Conservation (phyloP, 2,797 vertebrate species). For the Gymnoscopelus microlampas region DNA sequence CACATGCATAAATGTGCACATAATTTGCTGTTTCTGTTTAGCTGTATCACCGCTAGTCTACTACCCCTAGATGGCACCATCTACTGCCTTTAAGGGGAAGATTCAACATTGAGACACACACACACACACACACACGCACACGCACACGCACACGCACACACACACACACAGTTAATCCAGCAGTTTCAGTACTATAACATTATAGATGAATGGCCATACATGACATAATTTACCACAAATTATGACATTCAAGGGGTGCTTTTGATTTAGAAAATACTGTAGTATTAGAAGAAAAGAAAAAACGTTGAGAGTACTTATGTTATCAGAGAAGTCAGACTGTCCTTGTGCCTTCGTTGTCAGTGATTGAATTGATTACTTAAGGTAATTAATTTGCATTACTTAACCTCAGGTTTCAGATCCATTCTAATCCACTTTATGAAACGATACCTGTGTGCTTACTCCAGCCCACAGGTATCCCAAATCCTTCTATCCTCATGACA, state of each 20-base stretch:
- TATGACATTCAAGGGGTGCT: not conserved
- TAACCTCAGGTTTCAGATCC: slow-evolving; percentile 64
- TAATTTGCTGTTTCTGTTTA: not conserved
- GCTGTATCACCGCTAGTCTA: not conserved
- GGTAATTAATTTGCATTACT: slow-evolving; percentile 19
- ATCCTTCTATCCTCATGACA: slow-evolving; percentile 13
- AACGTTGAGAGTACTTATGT: too few relatives aligned
- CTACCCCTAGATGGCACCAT: slow-evolving; percentile 66
- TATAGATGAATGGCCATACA: too few relatives aligned
- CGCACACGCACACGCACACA: too few relatives aligned
- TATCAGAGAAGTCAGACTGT: not conserved
- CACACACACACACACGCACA: too few relatives aligned
- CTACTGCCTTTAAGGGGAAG: slow-evolving; percentile 17
- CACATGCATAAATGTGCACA: too few relatives aligned
- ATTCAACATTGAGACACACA: too few relatives aligned
- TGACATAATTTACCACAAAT: slow-evolving; percentile 27
- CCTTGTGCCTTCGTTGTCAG: not conserved
- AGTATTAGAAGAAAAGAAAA: too few relatives aligned
- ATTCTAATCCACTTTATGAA: slow-evolving; percentile 81
- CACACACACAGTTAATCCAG: too few relatives aligned
- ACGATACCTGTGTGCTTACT: slow-evolving; percentile 18
- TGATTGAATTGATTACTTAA: not conserved
- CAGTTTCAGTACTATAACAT: slow-evolving; percentile 5
- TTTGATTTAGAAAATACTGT: not conserved
- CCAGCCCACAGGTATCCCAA: slow-evolving; percentile 27